Evolutionary conservation across 2,797 vertebrate genomes (phyloP).

Genomic region (Mustela erminea): DNA sequence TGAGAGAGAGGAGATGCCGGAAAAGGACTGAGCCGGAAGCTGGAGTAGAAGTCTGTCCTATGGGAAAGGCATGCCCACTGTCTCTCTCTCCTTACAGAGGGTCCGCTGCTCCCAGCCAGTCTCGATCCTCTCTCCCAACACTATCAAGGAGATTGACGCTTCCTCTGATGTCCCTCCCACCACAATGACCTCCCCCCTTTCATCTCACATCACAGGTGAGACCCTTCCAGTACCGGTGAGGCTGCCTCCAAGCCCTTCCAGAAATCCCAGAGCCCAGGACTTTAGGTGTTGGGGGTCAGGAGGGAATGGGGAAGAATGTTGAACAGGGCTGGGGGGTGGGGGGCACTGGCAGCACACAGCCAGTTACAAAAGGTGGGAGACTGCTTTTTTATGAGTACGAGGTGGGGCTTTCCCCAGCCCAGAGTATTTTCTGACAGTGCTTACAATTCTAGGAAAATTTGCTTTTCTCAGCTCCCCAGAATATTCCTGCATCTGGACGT

Average conservation of each 20-base stretch:
- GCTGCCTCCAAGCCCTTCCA: neutral
- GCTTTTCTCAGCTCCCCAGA: neutral
- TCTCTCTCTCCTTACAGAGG: constrained; percentile 68
- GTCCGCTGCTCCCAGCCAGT: constrained; percentile 77
- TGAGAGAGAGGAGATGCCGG: neutral
- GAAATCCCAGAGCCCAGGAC: neutral
- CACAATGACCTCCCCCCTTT: neutral
- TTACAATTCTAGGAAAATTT: neutral
- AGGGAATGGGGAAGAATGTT: neutral
- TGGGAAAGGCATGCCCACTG: neutral
- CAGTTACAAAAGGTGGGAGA: neutral
- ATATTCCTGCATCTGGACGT: neutral
- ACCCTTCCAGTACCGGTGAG: neutral
- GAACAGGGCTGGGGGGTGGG: neutral
- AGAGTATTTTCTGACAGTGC: neutral
- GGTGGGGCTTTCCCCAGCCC: neutral
- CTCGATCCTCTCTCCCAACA: constrained; percentile 74
- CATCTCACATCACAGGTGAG: constrained; percentile 74
- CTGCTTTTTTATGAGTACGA: neutral
- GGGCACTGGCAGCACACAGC: neutral
- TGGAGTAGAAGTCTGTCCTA: neutral
- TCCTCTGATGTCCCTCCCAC: neutral
- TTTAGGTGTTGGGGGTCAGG: neutral
- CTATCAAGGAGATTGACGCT: constrained; percentile 59
- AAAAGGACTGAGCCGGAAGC: neutral